Percentiles rank a stretch among this genome's conserved stretches.
phyloP scores from a whole-genome alignment of 1,140 invertebrate genomes.

The Ooceraea biroi region DNA sequence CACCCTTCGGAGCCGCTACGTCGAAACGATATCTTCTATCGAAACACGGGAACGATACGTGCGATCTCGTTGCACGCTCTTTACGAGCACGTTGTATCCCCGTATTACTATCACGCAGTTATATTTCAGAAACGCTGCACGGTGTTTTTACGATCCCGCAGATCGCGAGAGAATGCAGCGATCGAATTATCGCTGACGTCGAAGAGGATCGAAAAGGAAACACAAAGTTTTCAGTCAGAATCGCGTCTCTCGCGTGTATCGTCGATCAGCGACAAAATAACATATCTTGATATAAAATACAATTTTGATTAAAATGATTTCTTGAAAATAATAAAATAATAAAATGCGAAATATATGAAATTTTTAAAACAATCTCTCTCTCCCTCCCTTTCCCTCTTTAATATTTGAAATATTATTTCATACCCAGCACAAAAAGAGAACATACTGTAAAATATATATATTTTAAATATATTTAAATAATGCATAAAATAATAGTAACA shows the following conservation, averaged over 20 bases:
- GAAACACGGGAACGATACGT: constrained; percentile 56
- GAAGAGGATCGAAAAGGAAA: neutral
- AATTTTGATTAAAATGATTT: neutral
- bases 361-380: too few species aligned
- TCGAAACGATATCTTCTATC: constrained; percentile 44
- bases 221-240: neutral
- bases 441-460: too few species aligned
- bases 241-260: neutral
- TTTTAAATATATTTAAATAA: too few species aligned
- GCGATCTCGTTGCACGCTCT: constrained; percentile 30
- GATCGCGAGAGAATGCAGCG: constrained; percentile 15
- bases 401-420: too few species aligned
- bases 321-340: neutral
- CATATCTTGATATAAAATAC: too few species aligned
- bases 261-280: too few species aligned
- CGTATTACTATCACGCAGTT: constrained; percentile 24
- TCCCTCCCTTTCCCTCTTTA: too few species aligned
- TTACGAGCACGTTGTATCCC: neutral
- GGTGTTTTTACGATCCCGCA: constrained; percentile 27
- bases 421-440: too few species aligned
- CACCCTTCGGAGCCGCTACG: constrained; percentile 48
- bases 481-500: too few species aligned
- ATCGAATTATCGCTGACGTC: constrained; percentile 28
- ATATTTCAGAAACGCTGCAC: constrained; percentile 25
- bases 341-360: too few species aligned